Evolutionary conservation across 1,140 invertebrate species (phyloP).

Genomic region (Ceratosolen fusciceps): DNA sequence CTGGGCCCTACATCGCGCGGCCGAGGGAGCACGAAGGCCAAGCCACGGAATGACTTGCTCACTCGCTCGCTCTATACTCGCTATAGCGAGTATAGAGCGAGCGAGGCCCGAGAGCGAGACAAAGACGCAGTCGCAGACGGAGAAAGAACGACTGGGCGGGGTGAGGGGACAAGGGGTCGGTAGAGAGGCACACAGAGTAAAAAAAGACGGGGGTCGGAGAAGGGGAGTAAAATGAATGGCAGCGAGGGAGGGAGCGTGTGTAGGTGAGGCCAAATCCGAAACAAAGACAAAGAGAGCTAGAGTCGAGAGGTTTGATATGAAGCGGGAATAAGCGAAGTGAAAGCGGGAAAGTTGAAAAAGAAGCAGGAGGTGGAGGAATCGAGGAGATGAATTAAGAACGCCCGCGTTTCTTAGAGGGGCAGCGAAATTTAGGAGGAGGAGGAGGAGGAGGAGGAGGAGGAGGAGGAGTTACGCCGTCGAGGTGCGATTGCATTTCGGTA

Average conservation of each 20-base stretch:
- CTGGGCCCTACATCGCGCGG: constrained; percentile 28
- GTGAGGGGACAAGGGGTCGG: not conserved
- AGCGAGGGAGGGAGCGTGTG: not conserved
- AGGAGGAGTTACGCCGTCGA: too few species aligned
- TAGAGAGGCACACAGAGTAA: not conserved
- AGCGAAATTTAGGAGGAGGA: too few species aligned
- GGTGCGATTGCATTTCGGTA: too few species aligned
- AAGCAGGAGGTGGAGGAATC: not conserved
- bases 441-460: too few species aligned
- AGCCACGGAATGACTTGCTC: constrained; percentile 7
- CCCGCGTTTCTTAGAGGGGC: too few species aligned
- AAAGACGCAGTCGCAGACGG: not conserved
- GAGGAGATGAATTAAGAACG: not conserved
- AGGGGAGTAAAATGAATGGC: constrained; percentile 26
- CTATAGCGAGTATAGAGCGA: not conserved
- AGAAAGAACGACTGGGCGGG: not conserved
- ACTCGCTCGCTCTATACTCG: not conserved
- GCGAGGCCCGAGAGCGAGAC: not conserved
- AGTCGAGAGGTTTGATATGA: too few species aligned
- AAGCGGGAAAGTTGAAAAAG: not conserved
- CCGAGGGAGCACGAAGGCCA: constrained; percentile 20
- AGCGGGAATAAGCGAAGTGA: not conserved
- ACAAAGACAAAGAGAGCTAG: constrained; percentile 12
- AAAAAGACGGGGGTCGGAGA: constrained; percentile 16
- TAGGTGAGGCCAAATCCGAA: not conserved